phyloP scores from a whole-genome alignment of 2,113 vertebrate genomes.

The Elgaria multicarinata region DNA sequence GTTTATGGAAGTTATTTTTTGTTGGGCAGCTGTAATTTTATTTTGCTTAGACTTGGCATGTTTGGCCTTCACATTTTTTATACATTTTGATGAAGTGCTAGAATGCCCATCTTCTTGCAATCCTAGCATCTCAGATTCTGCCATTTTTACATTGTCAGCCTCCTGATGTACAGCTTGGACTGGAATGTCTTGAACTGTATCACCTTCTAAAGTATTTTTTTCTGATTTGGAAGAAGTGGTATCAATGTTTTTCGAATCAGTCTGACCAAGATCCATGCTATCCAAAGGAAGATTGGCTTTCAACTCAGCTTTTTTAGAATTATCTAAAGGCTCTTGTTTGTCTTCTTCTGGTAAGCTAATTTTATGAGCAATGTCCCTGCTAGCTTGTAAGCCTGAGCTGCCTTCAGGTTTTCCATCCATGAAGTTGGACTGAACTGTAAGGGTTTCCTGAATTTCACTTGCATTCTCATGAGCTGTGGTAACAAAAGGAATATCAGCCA shows the following conservation, averaged over 20 bases:
- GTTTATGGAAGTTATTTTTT: constrained; percentile 58
- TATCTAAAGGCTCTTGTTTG: constrained; percentile 49
- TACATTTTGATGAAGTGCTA: constrained; percentile 63
- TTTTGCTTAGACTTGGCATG: constrained; percentile 74
- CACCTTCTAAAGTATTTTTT: constrained; percentile 64
- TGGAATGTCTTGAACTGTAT: constrained; percentile 45
- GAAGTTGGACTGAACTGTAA: constrained; percentile 48
- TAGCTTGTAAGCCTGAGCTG: constrained; percentile 52
- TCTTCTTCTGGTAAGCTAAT: constrained; percentile 53
- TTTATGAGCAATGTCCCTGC: constrained; percentile 50
- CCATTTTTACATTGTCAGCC: constrained; percentile 47
- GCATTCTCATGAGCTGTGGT: constrained; percentile 77
- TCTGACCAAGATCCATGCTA: constrained; percentile 60
- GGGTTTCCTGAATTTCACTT: constrained; percentile 78
- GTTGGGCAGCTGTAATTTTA: constrained; percentile 47
- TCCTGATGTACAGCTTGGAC: constrained; percentile 61
- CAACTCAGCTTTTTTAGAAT: constrained; percentile 46
- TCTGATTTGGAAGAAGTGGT: constrained; percentile 61
- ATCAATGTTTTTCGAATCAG: constrained; percentile 56
- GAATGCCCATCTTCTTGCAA: constrained; percentile 61
- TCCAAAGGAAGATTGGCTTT: constrained; percentile 39
- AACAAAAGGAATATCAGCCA: constrained; percentile 62
- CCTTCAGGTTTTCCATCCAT: constrained; percentile 48
- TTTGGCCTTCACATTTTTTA: constrained; percentile 66
- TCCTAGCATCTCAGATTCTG: constrained; percentile 52